Conservation (phyloP, 2,113 vertebrate genomes). For the Channa maculata region DNA sequence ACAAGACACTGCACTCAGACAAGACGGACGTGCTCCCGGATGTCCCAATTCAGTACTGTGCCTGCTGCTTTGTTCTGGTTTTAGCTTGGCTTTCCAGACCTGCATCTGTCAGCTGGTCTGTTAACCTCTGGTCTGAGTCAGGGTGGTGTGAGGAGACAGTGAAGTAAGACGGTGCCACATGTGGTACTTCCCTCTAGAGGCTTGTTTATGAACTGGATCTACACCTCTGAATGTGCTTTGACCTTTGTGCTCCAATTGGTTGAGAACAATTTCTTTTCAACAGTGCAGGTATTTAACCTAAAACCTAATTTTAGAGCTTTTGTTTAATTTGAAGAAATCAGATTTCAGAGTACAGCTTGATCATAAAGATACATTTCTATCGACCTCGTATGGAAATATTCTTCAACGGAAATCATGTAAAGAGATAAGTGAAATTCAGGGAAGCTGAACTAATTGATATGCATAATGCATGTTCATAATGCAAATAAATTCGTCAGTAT, state of each 20-base stretch:
- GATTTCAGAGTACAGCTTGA: neutral
- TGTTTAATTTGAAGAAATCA: neutral
- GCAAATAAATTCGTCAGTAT: slow-evolving; percentile 16
- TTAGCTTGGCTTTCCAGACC: slow-evolving; percentile 34
- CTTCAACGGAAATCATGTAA: neutral
- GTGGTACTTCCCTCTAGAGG: slow-evolving; percentile 68
- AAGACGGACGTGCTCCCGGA: slow-evolving; percentile 18
- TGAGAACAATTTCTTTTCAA: neutral
- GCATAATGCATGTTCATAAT: slow-evolving; percentile 28
- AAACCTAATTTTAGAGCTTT: neutral
- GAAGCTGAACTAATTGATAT: neutral
- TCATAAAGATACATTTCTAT: neutral
- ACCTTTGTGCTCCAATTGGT: slow-evolving; percentile 6
- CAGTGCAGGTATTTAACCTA: neutral
- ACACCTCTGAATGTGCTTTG: neutral
- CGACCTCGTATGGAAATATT: slow-evolving; percentile 1
- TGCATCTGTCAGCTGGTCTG: slow-evolving; percentile 33
- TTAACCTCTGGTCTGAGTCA: slow-evolving; percentile 37
- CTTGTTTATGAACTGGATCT: slow-evolving; percentile 34
- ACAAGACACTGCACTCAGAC: slow-evolving; percentile 65
- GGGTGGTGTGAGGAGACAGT: slow-evolving; percentile 17
- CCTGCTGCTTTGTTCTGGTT: slow-evolving; percentile 16
- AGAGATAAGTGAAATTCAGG: neutral
- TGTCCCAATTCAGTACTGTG: slow-evolving; percentile 40
- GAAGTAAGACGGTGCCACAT: slow-evolving; percentile 4